Conservation (phyloP, 2,888 invertebrate genomes). For the Gasteruption jaculator region DNA sequence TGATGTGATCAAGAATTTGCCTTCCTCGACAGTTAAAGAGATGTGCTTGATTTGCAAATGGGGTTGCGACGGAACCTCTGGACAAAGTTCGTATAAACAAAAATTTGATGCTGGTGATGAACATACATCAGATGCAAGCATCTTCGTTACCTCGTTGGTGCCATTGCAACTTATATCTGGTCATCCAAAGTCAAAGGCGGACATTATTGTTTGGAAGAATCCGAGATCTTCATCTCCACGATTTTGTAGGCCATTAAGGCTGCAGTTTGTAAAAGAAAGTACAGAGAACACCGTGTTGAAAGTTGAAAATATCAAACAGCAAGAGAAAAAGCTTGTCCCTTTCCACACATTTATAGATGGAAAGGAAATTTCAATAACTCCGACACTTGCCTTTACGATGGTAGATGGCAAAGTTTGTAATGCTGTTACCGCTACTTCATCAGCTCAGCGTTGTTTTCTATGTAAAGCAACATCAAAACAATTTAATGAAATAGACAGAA, state of each 20-base stretch:
- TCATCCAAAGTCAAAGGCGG: conserved; percentile 3
- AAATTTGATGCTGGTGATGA: conserved; percentile 17
- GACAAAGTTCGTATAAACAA: conserved; percentile 17
- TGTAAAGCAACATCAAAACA: conserved; percentile 21
- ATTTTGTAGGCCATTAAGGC: conserved; percentile 21
- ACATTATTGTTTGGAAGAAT: conserved; percentile 18
- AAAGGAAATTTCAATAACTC: conserved; percentile 13
- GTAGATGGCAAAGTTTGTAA: conserved; percentile 25
- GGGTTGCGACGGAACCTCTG: conserved; percentile 22
- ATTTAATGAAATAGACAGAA: conserved; percentile 18
- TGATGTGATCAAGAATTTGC: conserved; percentile 17
- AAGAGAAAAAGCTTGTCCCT: conserved; percentile 16
- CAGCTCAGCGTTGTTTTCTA: conserved; percentile 19
- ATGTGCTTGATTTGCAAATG: conserved; percentile 23
- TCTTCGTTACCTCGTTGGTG: conserved; percentile 20
- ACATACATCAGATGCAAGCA: conserved; percentile 11
- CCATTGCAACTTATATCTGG: conserved; percentile 20
- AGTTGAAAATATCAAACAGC: conserved; percentile 17
- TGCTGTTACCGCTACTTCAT: conserved; percentile 20
- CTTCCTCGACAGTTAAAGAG: conserved; percentile 10
- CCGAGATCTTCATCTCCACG: conserved; percentile 19
- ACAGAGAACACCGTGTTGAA: conserved; percentile 13
- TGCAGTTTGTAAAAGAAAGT: conserved; percentile 20
- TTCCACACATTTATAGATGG: conserved; percentile 11
- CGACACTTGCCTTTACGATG: conserved; percentile 23